Percentiles rank a stretch among this genome's conserved stretches.
phyloP scores from a whole-genome alignment of 2,888 invertebrate genomes.

The Magallana nippona region DNA sequence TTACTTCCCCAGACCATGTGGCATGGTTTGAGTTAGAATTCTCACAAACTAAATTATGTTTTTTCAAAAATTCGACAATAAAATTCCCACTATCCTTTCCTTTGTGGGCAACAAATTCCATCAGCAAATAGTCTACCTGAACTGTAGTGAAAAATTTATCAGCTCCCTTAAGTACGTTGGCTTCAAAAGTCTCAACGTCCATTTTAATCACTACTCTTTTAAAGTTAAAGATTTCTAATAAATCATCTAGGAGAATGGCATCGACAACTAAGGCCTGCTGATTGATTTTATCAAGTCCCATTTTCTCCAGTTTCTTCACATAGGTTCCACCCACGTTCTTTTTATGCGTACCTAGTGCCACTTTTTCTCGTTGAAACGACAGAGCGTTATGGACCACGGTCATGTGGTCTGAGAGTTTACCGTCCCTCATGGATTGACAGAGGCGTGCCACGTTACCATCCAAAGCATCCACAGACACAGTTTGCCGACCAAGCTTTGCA shows the following conservation, averaged over 20 bases:
- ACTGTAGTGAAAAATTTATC: slow-evolving; percentile 42
- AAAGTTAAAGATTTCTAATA: slow-evolving; percentile 46
- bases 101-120: slow-evolving; percentile 47
- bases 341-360: slow-evolving; percentile 45
- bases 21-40: slow-evolving; percentile 24
- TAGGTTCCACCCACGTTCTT: slow-evolving; percentile 48
- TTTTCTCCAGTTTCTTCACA: slow-evolving; percentile 45
- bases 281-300: not conserved
- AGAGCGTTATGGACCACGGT: slow-evolving; percentile 48
- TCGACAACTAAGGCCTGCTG: slow-evolving; percentile 26
- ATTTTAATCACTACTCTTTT: slow-evolving; percentile 49
- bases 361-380: slow-evolving; percentile 48
- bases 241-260: slow-evolving; percentile 46
- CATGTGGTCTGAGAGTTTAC: slow-evolving; percentile 39
- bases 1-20: slow-evolving; percentile 44
- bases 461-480: slow-evolving; percentile 45
- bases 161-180: slow-evolving; percentile 47
- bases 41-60: slow-evolving; percentile 38
- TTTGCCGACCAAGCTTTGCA: slow-evolving; percentile 45
- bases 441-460: slow-evolving; percentile 45
- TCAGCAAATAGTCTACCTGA: slow-evolving; percentile 38
- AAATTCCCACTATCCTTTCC: slow-evolving; percentile 39
- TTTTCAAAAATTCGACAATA: slow-evolving; percentile 41
- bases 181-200: slow-evolving; percentile 51
- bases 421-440: slow-evolving; percentile 44